These are phyloP conservation scores for Conopomorpha cramerella DNA, from an alignment of 1,140 invertebrate genomes.

Conservation along the genomic window DNA sequence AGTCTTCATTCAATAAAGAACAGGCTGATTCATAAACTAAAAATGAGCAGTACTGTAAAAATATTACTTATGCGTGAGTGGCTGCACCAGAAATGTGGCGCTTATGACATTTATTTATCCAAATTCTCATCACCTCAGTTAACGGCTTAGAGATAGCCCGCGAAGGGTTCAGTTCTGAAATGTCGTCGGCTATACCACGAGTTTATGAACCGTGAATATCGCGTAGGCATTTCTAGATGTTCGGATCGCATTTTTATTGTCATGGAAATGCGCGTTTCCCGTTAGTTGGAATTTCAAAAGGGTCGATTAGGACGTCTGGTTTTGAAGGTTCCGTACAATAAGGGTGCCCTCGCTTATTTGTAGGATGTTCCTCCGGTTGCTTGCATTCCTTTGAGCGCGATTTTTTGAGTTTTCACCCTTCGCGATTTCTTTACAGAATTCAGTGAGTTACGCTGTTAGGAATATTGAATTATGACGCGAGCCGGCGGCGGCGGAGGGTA, in stretches of 20 bases:
- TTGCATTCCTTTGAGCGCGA: constrained; percentile 18
- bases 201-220: constrained; percentile 61
- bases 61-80: too few species aligned
- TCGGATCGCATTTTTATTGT: constrained; percentile 59
- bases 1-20: too few species aligned
- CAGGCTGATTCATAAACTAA: too few species aligned
- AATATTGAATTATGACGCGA: constrained; percentile 41
- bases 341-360: constrained; percentile 32
- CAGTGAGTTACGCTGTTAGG: constrained; percentile 12
- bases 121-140: too few species aligned
- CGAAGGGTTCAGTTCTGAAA: too few species aligned
- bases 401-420: constrained; percentile 27
- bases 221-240: constrained; percentile 56
- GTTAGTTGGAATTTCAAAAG: constrained; percentile 57
- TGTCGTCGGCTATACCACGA: too few species aligned
- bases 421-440: constrained; percentile 23
- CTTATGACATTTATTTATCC: too few species aligned
- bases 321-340: constrained; percentile 52
- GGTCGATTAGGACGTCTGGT: constrained; percentile 56
- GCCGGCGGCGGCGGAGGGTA: too few species aligned
- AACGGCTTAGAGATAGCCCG: too few species aligned
- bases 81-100: too few species aligned
- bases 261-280: constrained; percentile 57
- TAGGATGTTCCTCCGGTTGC: constrained; percentile 27
- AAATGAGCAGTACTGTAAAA: too few species aligned